Evolutionary conservation across 2,888 invertebrate genomes (phyloP).

Genomic region (Drosophila melanosoma): DNA sequence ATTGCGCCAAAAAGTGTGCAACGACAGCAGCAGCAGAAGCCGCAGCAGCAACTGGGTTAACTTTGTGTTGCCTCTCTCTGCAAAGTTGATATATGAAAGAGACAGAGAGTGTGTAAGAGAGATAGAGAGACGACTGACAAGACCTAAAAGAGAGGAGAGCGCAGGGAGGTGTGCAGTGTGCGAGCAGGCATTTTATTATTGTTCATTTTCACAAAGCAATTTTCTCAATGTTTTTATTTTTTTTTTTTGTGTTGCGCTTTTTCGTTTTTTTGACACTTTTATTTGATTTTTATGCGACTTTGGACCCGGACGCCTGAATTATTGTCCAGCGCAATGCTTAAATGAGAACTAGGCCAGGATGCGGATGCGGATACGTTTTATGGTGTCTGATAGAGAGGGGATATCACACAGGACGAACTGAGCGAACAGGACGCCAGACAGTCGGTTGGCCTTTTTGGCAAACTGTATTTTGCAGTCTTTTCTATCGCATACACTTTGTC

Average conservation of each 20-base stretch:
- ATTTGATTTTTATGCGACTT: constrained; percentile 78
- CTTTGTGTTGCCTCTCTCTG: constrained; percentile 38
- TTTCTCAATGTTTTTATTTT: constrained; percentile 21
- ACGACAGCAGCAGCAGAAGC: constrained; percentile 35
- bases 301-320: constrained; percentile 59
- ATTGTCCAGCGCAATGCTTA: constrained; percentile 72
- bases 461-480: constrained; percentile 39
- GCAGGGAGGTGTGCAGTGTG: background rate
- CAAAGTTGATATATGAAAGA: background rate
- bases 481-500: constrained; percentile 37
- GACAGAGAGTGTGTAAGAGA: no score
- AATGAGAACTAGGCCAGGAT: constrained; percentile 72
- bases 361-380: constrained; percentile 48
- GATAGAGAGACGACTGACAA: no score
- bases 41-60: constrained; percentile 62
- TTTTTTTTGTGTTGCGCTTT: constrained; percentile 17
- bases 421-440: constrained; percentile 29
- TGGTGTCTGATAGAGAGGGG: background rate
- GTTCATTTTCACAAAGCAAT: constrained; percentile 47
- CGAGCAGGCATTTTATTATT: constrained; percentile 48
- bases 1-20: constrained; percentile 54
- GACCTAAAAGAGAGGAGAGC: background rate
- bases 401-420: background rate
- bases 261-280: constrained; percentile 54
- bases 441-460: constrained; percentile 65